These are phyloP conservation scores for Gryon sp. DNA, from an alignment of 1,140 invertebrate genomes.

Conservation along the genomic window DNA sequence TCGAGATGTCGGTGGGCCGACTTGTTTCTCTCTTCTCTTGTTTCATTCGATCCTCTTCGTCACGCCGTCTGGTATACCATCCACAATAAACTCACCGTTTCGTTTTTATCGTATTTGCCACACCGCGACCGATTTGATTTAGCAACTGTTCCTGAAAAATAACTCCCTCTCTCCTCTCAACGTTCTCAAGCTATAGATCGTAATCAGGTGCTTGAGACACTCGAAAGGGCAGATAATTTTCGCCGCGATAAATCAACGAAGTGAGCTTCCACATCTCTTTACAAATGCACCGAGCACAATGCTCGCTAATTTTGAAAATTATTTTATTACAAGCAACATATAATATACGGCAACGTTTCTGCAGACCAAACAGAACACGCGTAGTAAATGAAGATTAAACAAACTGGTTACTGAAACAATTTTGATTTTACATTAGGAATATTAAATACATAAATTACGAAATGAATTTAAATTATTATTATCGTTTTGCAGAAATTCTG, in stretches of 20 bases:
- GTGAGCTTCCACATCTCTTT: constrained; percentile 32
- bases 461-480: constrained; percentile 1
- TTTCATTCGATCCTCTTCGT: constrained; percentile 47
- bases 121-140: constrained; percentile 58
- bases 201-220: constrained; percentile 58
- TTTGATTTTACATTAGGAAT: constrained; percentile 31
- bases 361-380: constrained; percentile 5
- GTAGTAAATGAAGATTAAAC: background rate
- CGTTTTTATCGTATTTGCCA: constrained; percentile 45
- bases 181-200: constrained; percentile 54
- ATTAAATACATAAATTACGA: constrained; percentile 18
- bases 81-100: constrained; percentile 49
- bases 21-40: constrained; percentile 38
- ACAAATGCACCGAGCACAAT: constrained; percentile 20
- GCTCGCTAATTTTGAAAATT: constrained; percentile 40
- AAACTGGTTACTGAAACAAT: constrained; percentile 22
- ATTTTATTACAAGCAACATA: constrained; percentile 31
- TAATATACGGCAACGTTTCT: constrained; percentile 10
- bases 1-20: constrained; percentile 53
- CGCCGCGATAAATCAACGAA: constrained; percentile 49
- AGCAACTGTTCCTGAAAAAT: constrained; percentile 61
- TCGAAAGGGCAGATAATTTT: constrained; percentile 56
- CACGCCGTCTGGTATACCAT: constrained; percentile 49
- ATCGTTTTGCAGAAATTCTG: too few relatives aligned
- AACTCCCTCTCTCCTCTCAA: constrained; percentile 19